phyloP scores from a whole-genome alignment of 2,113 vertebrate genomes.

The Henicopernis longicauda region DNA sequence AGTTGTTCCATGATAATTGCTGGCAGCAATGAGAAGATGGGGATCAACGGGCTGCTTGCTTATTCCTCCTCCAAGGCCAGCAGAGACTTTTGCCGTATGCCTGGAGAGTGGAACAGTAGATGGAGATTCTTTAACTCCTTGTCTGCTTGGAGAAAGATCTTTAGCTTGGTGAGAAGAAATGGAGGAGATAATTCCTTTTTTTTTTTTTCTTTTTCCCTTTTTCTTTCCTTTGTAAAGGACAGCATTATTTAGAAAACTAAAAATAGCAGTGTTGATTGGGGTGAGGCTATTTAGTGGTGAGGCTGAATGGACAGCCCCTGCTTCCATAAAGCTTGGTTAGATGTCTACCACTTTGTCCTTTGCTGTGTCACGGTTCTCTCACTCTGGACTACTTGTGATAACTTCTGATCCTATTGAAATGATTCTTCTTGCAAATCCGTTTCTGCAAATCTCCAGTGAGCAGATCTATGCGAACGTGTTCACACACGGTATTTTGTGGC shows the following conservation, averaged over 20 bases:
- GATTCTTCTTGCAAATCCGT: fast-evolving
- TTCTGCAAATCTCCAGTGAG: background rate
- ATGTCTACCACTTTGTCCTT: background rate
- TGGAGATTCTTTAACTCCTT: background rate
- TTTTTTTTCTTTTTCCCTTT: background rate
- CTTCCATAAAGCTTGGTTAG: background rate
- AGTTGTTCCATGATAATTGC: background rate
- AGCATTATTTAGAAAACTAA: background rate
- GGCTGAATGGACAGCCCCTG: background rate
- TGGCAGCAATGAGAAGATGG: background rate
- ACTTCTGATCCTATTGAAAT: background rate
- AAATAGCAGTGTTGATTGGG: background rate
- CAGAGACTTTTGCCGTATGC: background rate
- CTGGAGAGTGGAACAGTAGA: background rate
- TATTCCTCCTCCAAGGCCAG: background rate
- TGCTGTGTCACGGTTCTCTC: background rate
- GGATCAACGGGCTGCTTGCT: background rate
- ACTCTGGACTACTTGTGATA: too few relatives aligned
- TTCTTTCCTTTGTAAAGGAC: background rate
- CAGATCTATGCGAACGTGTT: fast-evolving
- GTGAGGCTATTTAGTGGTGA: background rate
- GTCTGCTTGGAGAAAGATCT: background rate
- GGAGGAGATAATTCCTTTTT: background rate
- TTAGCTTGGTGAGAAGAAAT: background rate
- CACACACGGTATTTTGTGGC: fast-evolving